These are phyloP conservation scores for Mycetomoellerius zeteki DNA, from an alignment of 1,140 invertebrate genomes.

Conservation along the genomic window DNA sequence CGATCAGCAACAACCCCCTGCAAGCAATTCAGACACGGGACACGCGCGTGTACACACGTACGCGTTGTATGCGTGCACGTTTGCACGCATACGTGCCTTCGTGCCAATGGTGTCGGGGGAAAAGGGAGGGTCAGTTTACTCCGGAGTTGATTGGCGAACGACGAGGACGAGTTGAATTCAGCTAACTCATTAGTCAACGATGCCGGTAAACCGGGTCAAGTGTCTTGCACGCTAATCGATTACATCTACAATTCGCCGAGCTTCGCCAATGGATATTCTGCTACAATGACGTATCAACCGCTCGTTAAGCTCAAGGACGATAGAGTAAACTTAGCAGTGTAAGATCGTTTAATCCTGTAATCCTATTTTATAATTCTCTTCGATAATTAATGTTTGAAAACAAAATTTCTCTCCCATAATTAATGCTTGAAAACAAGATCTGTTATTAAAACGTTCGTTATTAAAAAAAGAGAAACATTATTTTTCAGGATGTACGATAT, in stretches of 20 bases:
- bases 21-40: background rate
- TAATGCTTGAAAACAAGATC: background rate
- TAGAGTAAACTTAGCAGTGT: too few species aligned
- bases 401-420: background rate
- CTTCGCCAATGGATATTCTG: slow-evolving; percentile 20
- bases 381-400: too few species aligned
- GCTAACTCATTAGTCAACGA: slow-evolving; percentile 74
- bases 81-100: background rate
- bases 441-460: background rate
- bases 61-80: too few species aligned
- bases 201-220: slow-evolving; percentile 76
- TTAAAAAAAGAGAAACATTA: background rate
- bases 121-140: slow-evolving; percentile 31
- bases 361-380: background rate
- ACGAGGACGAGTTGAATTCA: slow-evolving; percentile 52
- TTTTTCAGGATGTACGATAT: background rate
- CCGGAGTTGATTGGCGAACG: slow-evolving; percentile 22
- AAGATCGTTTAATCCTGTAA: background rate
- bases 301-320: slow-evolving; percentile 13
- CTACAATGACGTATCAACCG: slow-evolving; percentile 27
- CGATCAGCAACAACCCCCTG: slow-evolving; percentile 37
- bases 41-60: background rate
- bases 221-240: slow-evolving; percentile 65
- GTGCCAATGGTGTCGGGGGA: slow-evolving; percentile 42
- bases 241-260: slow-evolving; percentile 62